Conservation (phyloP, 2,888 invertebrate species). For the Drosophila quasianomalipes region DNA sequence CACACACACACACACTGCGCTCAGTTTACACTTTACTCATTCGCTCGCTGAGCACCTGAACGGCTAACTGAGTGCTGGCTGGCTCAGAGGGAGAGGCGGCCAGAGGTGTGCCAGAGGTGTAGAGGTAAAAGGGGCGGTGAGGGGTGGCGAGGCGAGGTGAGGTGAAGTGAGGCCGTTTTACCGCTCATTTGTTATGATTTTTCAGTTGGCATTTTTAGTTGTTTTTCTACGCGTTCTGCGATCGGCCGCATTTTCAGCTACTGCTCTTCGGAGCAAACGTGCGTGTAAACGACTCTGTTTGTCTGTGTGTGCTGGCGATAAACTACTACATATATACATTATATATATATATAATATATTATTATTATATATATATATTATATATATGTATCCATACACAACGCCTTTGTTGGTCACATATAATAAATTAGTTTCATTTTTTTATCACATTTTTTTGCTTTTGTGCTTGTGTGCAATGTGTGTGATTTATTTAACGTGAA, state of each 20-base stretch:
- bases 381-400: background rate
- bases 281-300: slow-evolving; percentile 20
- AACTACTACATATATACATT: slow-evolving; percentile 16
- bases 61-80: slow-evolving; percentile 12
- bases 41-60: slow-evolving; percentile 24
- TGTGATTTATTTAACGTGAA: slow-evolving; percentile 5
- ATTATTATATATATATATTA: slow-evolving; percentile 1
- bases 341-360: slow-evolving; percentile 11
- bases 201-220: slow-evolving; percentile 77
- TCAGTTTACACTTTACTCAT: slow-evolving; percentile 36
- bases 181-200: slow-evolving; percentile 80
- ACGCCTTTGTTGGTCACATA: background rate
- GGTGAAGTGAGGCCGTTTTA: slow-evolving; percentile 31
- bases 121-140: background rate
- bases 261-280: slow-evolving; percentile 36
- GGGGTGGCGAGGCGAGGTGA: background rate
- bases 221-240: slow-evolving; percentile 80
- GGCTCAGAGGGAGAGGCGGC: background rate
- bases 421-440: slow-evolving; percentile 12
- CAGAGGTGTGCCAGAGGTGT: background rate
- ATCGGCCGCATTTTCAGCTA: slow-evolving; percentile 70
- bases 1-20: slow-evolving; percentile 14
- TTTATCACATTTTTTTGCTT: slow-evolving; percentile 8
- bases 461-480: slow-evolving; percentile 12
- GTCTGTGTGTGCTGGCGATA: slow-evolving; percentile 13